phyloP scores from a whole-genome alignment of 2,797 vertebrate species.

The Siniperca scherzeri region DNA sequence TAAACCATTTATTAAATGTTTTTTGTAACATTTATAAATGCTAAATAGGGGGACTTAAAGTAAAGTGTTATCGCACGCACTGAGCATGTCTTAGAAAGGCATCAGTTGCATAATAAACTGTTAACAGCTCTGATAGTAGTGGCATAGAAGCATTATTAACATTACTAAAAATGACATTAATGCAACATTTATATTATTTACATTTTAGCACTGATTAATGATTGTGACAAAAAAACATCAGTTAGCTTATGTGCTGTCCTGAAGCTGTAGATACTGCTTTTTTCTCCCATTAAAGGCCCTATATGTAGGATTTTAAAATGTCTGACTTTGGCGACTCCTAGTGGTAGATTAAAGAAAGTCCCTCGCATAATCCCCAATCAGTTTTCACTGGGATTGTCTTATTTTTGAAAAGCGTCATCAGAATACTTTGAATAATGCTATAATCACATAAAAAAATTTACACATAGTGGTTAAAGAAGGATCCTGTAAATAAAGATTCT shows the following conservation, averaged over 20 bases:
- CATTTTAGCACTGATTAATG: slow-evolving; percentile 42
- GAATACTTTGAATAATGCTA: background rate
- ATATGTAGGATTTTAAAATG: background rate
- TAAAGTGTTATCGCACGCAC: background rate
- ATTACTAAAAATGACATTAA: slow-evolving; percentile 25
- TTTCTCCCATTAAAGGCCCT: slow-evolving; percentile 10
- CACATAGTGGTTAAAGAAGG: background rate
- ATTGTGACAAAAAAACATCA: slow-evolving; percentile 35
- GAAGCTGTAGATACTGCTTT: slow-evolving; percentile 54
- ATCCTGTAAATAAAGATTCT: background rate
- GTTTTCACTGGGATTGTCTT: background rate
- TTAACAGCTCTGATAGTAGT: slow-evolving; percentile 43
- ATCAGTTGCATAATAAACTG: slow-evolving; percentile 16
- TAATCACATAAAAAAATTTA: background rate
- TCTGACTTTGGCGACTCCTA: background rate
- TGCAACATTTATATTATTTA: slow-evolving; percentile 62
- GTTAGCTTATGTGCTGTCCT: slow-evolving; percentile 43
- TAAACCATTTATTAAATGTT: background rate
- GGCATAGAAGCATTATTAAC: slow-evolving; percentile 54
- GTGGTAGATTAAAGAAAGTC: slow-evolving; percentile 15
- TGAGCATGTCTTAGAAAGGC: background rate
- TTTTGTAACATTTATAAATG: background rate
- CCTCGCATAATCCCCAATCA: background rate
- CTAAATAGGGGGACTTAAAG: background rate
- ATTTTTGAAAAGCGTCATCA: background rate